Conservation (phyloP, 2,888 invertebrate genomes). For the Chaetoderma sp. region DNA sequence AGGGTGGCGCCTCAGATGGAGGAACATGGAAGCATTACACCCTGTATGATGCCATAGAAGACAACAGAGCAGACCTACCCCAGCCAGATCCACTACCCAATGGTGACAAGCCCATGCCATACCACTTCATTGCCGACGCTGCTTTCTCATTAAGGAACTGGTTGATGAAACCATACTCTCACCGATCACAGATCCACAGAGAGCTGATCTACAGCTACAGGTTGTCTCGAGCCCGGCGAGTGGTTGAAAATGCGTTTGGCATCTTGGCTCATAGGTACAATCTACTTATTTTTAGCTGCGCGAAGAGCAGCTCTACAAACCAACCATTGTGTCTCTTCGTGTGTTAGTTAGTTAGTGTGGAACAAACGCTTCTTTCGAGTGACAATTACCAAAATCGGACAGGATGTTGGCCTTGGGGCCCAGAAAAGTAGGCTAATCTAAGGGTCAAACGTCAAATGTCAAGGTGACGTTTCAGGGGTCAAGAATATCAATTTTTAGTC, state of each 20-base stretch:
- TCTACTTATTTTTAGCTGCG: too few relatives aligned
- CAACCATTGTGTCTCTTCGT: too few relatives aligned
- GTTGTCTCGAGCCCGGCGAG: background rate
- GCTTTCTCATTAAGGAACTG: constrained; percentile 15
- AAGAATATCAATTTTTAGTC: too few relatives aligned
- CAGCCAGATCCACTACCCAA: constrained; percentile 12
- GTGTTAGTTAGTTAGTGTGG: too few relatives aligned
- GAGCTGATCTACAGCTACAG: constrained; percentile 15
- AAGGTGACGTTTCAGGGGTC: too few relatives aligned
- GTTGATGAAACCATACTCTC: constrained; percentile 21
- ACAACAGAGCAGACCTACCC: background rate
- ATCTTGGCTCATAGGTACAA: background rate
- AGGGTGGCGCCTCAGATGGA: background rate
- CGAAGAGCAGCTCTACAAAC: too few relatives aligned
- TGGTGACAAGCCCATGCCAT: constrained; percentile 13
- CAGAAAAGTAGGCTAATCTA: too few relatives aligned
- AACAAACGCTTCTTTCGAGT: too few relatives aligned
- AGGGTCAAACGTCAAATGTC: too few relatives aligned
- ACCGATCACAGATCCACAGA: background rate
- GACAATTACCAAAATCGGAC: too few relatives aligned
- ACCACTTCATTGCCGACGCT: constrained; percentile 8
- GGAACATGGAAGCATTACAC: background rate
- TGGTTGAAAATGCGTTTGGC: constrained; percentile 9
- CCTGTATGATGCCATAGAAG: constrained; percentile 7
- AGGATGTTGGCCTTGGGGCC: too few relatives aligned